These are phyloP conservation scores for Hylia prasina DNA, from an alignment of 2,113 vertebrate species.

Conservation along the genomic window DNA sequence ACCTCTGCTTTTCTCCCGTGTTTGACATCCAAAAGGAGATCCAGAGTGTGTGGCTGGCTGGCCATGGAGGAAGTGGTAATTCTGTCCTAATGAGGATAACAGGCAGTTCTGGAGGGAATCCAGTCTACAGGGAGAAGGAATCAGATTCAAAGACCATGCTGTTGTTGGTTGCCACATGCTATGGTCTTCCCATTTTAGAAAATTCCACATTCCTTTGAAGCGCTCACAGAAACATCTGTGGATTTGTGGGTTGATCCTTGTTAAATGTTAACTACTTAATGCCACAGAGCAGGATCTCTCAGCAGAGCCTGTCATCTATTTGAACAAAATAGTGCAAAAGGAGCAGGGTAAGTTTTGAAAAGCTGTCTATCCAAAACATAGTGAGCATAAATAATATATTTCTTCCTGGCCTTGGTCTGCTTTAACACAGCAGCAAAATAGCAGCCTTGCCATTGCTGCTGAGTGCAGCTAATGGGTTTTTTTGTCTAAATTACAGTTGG, in stretches of 20 bases:
- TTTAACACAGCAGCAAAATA: neutral
- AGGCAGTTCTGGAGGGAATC: neutral
- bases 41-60: neutral
- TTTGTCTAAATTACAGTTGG: constrained; percentile 49
- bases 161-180: neutral
- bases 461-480: constrained; percentile 44
- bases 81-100: neutral
- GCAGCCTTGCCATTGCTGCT: neutral
- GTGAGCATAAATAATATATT: constrained; percentile 16
- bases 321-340: neutral
- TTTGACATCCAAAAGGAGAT: neutral
- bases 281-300: neutral
- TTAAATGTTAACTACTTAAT: neutral
- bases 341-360: neutral
- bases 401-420: neutral
- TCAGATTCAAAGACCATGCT: neutral
- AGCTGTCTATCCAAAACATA: neutral
- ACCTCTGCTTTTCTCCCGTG: neutral
- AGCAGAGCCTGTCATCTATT: neutral
- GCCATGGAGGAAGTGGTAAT: neutral
- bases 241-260: neutral
- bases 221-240: neutral
- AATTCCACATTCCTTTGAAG: neutral
- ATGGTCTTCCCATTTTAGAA: constrained; percentile 6
- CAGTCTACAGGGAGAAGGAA: neutral